A percentile compares a stretch with the other conserved stretches of the same genome.
phyloP scores from a whole-genome alignment of 2,888 invertebrate genomes.

The Heliconius cydno region DNA sequence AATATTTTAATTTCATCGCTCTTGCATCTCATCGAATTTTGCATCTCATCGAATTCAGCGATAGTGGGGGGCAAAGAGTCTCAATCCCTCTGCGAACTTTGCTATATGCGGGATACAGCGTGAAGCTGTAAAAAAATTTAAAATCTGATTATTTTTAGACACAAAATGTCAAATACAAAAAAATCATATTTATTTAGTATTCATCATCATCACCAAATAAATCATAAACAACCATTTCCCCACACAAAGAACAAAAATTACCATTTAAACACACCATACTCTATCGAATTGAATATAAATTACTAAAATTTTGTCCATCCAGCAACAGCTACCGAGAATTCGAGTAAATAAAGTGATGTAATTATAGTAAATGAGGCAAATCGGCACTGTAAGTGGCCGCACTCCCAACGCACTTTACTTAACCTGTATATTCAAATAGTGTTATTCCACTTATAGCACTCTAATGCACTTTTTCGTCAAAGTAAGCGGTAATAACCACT shows the following conservation, averaged over 20 bases:
- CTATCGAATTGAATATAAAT: conserved; percentile 2
- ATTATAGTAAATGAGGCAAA: conserved; percentile 75
- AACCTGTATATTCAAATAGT: conserved; percentile 80
- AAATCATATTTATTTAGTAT: neutral
- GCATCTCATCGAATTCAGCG: too few relatives aligned
- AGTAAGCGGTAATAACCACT: conserved; percentile 76
- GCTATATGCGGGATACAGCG: too few relatives aligned
- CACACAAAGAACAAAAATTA: neutral
- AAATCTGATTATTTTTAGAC: neutral
- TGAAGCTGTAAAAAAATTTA: too few relatives aligned
- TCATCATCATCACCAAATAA: neutral
- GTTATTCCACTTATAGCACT: conserved; percentile 76
- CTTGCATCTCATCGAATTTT: too few relatives aligned
- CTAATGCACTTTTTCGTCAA: conserved; percentile 80
- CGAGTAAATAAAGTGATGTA: conserved; percentile 61
- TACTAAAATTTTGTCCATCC: conserved; percentile 1
- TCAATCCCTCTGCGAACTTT: too few relatives aligned
- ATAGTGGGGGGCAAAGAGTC: too few relatives aligned
- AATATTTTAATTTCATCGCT: too few relatives aligned
- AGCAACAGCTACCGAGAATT: conserved; percentile 46
- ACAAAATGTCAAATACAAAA: neutral
- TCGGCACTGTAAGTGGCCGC: conserved; percentile 73
- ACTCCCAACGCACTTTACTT: conserved; percentile 76
- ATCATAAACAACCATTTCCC: neutral
- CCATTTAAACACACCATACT: neutral